phyloP scores from a whole-genome alignment of 2,113 vertebrate genomes.

The Myrmecophaga tridactyla region DNA sequence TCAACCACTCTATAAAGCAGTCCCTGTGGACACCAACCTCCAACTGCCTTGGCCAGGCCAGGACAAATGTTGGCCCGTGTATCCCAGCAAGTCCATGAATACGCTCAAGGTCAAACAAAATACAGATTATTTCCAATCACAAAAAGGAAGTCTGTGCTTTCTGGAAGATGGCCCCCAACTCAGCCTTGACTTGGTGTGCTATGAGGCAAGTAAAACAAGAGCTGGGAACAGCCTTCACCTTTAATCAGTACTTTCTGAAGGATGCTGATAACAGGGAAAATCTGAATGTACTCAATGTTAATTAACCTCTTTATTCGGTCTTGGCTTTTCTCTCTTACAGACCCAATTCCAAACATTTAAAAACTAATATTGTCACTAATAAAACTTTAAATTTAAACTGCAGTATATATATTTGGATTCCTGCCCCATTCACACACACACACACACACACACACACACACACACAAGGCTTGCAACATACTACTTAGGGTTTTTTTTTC shows the following conservation, averaged over 20 bases:
- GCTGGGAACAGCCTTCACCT: conserved; percentile 19
- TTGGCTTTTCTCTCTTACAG: not conserved
- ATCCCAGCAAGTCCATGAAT: conserved; percentile 64
- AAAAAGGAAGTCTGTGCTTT: conserved; percentile 73
- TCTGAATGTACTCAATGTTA: not conserved
- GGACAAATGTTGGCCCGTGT: conserved; percentile 40
- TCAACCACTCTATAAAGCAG: not conserved
- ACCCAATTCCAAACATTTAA: not conserved
- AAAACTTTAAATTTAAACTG: not conserved
- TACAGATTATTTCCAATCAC: conserved; percentile 70
- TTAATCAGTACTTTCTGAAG: conserved; percentile 59
- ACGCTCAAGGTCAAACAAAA: conserved; percentile 75
- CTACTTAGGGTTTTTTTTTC: not conserved
- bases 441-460: not conserved
- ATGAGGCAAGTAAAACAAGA: conserved; percentile 28
- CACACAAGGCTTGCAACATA: not conserved
- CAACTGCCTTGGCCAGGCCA: conserved; percentile 39
- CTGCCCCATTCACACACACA: not conserved
- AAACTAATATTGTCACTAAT: not conserved
- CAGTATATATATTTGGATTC: not conserved
- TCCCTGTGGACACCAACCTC: conserved; percentile 32
- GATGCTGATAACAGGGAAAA: conserved; percentile 37
- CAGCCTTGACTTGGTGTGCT: conserved; percentile 36
- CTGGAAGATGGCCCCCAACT: conserved; percentile 64
- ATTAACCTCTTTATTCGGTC: not conserved